A percentile compares a stretch with the other conserved stretches of the same genome.
These are phyloP conservation scores for Drosophila kohkoa DNA, from an alignment of 1,140 invertebrate genomes.

Conservation along the genomic window DNA sequence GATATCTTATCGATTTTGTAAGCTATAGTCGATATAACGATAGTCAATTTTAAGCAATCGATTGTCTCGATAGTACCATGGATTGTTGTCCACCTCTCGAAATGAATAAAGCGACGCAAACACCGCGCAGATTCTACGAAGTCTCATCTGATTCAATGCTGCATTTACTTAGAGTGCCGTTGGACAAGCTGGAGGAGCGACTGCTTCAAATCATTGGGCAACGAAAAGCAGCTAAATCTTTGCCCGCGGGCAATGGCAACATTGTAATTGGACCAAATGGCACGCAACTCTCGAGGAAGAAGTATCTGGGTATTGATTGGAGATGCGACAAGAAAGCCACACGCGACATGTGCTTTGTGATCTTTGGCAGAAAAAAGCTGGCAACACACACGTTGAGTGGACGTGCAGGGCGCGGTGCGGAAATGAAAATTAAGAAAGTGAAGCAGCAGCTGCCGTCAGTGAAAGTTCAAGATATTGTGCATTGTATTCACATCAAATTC, in stretches of 20 bases:
- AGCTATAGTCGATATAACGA: too few species aligned
- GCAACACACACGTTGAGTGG: constrained; percentile 26
- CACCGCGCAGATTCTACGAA: constrained; percentile 2
- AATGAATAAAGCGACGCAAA: constrained; percentile 26
- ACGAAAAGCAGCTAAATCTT: too few species aligned
- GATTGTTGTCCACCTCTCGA: too few species aligned
- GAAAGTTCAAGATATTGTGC: constrained; percentile 17
- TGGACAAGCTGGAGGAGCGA: constrained; percentile 9
- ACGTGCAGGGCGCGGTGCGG: too few species aligned
- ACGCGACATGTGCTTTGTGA: constrained; percentile 5
- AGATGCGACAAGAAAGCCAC: neutral
- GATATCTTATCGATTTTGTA: too few species aligned
- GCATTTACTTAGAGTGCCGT: neutral
- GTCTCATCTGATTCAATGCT: neutral
- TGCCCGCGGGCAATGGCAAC: too few species aligned
- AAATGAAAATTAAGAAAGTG: too few species aligned
- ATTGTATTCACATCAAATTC: too few species aligned
- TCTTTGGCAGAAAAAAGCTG: constrained; percentile 17
- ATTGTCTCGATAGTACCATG: too few species aligned
- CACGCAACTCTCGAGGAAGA: neutral
- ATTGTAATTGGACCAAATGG: constrained; percentile 24
- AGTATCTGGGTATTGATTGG: constrained; percentile 2
- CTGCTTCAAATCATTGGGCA: neutral
- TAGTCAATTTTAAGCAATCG: too few species aligned
- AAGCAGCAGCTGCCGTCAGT: neutral